phyloP scores from a whole-genome alignment of 2,888 invertebrate species.

The Omphaloscelis lunosa region DNA sequence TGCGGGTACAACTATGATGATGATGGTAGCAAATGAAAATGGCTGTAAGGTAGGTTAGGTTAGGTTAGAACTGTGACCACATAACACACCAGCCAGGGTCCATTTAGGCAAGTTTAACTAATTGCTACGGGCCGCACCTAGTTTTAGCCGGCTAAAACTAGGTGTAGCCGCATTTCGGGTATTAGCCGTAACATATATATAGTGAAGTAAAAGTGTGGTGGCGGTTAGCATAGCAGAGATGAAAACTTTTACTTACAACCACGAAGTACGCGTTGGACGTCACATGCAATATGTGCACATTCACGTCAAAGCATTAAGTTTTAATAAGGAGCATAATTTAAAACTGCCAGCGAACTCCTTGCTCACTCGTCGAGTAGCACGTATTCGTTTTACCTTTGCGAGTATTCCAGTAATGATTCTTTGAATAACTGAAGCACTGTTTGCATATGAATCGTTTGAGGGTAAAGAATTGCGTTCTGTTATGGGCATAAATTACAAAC shows the following conservation, averaged over 20 bases:
- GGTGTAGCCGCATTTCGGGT: too few relatives aligned
- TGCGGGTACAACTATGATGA: too few relatives aligned
- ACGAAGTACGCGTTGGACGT: not conserved
- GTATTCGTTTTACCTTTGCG: conserved; percentile 60
- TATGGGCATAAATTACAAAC: conserved; percentile 1
- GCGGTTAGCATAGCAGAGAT: not conserved
- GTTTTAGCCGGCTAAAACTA: too few relatives aligned
- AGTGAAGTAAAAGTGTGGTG: not conserved
- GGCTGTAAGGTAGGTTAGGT: too few relatives aligned
- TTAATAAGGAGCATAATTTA: conserved; percentile 62
- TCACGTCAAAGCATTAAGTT: conserved; percentile 44
- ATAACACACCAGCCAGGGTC: too few relatives aligned
- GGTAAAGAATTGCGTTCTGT: conserved; percentile 11
- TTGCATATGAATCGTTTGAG: conserved; percentile 30
- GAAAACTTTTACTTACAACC: not conserved
- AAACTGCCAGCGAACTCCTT: conserved; percentile 40
- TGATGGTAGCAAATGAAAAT: too few relatives aligned
- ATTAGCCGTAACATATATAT: too few relatives aligned
- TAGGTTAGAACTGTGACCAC: too few relatives aligned
- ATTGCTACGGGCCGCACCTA: too few relatives aligned
- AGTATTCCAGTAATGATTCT: conserved; percentile 65
- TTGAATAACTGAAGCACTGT: conserved; percentile 56
- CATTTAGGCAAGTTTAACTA: too few relatives aligned
- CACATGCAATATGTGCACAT: conserved; percentile 18
- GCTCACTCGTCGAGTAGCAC: conserved; percentile 42